Evolutionary conservation across 2,888 invertebrate genomes (phyloP).

Genomic region (Pristionchus maxplancki): DNA sequence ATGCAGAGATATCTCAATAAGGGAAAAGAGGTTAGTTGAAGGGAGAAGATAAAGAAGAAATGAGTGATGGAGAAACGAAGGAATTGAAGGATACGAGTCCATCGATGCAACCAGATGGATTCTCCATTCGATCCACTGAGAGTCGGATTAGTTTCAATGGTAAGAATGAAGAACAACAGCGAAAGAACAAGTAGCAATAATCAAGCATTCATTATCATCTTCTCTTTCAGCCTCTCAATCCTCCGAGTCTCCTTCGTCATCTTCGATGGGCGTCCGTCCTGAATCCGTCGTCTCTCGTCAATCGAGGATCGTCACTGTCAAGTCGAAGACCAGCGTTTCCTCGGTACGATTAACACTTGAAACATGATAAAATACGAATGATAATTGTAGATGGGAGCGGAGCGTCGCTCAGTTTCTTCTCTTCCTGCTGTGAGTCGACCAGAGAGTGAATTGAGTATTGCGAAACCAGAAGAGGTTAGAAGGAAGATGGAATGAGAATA

Average conservation of each 20-base stretch:
- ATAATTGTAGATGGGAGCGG: background rate
- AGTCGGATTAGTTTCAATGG: slow-evolving; percentile 21
- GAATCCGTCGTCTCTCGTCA: slow-evolving; percentile 22
- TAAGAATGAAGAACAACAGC: background rate
- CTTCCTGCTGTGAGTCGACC: background rate
- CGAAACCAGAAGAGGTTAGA: background rate
- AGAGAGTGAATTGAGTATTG: background rate
- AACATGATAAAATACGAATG: background rate
- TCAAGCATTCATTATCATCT: background rate
- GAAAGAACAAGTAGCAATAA: background rate
- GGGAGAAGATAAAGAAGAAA: background rate
- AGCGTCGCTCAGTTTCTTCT: slow-evolving; percentile 36
- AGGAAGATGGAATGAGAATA: background rate
- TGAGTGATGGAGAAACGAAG: background rate
- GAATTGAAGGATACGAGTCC: background rate
- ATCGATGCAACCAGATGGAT: background rate
- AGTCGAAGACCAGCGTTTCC: slow-evolving; percentile 20
- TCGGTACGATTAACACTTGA: background rate
- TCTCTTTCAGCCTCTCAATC: background rate
- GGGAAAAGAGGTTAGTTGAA: background rate
- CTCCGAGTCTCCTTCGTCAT: slow-evolving; percentile 9
- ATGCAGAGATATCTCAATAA: background rate
- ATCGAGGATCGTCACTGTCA: slow-evolving; percentile 39
- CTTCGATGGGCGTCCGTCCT: slow-evolving; percentile 36
- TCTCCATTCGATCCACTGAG: slow-evolving; percentile 6